Conservation (phyloP, 2,113 vertebrate genomes). For the Cynopterus brachyotis region DNA sequence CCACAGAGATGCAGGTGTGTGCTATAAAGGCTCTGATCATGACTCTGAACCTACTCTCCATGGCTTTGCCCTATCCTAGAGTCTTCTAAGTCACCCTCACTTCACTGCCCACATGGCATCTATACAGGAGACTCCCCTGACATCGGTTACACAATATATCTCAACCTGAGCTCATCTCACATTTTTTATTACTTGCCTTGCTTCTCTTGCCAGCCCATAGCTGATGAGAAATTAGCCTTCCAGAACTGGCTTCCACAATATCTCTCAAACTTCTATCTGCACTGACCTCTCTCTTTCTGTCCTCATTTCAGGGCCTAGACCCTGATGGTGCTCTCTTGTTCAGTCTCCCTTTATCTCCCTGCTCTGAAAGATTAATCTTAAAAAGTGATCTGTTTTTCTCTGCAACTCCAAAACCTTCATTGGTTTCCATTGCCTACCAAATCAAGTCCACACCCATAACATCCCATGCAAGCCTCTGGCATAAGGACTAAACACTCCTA, state of each 20-base stretch:
- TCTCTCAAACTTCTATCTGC: background rate
- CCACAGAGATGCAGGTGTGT: rapidly evolving
- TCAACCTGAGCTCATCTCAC: background rate
- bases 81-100: background rate
- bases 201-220: background rate
- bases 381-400: background rate
- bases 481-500: background rate
- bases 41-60: background rate
- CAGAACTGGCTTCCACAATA: background rate
- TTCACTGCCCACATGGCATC: background rate
- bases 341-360: background rate
- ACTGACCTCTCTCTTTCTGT: background rate
- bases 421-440: background rate
- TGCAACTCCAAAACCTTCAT: background rate
- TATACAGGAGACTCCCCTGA: background rate
- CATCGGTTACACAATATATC: background rate
- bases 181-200: background rate
- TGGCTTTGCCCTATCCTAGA: background rate
- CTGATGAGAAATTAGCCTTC: background rate
- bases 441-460: background rate
- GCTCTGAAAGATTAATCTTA: background rate
- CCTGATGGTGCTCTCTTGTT: background rate
- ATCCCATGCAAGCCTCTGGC: background rate
- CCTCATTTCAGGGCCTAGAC: background rate
- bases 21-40: background rate